Evolutionary conservation across 2,797 vertebrate species (phyloP).

Genomic region (Sebastes cheni): DNA sequence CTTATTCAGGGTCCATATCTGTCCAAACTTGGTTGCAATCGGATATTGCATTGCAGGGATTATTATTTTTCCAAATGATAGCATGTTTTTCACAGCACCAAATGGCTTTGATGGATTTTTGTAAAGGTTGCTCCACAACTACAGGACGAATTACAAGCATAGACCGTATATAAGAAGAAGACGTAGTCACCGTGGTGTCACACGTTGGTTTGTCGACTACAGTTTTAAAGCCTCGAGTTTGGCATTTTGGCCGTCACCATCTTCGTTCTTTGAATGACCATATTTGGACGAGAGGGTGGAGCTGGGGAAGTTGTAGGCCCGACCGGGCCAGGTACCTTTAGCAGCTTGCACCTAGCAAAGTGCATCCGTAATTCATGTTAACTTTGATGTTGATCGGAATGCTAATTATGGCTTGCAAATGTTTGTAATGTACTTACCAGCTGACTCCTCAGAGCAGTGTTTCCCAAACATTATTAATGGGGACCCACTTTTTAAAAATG

Average conservation of each 20-base stretch:
- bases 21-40: not conserved
- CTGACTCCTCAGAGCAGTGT: no score
- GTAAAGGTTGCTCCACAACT: not conserved
- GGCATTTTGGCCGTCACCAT: not conserved
- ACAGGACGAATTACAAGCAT: not conserved
- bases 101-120: not conserved
- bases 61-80: no score
- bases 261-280: not conserved
- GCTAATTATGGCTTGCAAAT: not conserved
- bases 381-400: not conserved
- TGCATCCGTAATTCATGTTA: not conserved
- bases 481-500: no score
- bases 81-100: no score
- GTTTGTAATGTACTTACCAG: no score
- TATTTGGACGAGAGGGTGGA: not conserved
- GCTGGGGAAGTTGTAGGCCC: not conserved
- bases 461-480: no score
- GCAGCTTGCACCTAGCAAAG: not conserved
- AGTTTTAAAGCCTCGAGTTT: not conserved
- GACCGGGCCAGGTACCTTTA: not conserved
- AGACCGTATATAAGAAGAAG: not conserved
- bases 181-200: not conserved
- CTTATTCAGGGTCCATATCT: not conserved
- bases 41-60: not conserved
- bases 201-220: not conserved